Conservation (phyloP, 2,888 invertebrate genomes). For the Electrophaes corylata region DNA sequence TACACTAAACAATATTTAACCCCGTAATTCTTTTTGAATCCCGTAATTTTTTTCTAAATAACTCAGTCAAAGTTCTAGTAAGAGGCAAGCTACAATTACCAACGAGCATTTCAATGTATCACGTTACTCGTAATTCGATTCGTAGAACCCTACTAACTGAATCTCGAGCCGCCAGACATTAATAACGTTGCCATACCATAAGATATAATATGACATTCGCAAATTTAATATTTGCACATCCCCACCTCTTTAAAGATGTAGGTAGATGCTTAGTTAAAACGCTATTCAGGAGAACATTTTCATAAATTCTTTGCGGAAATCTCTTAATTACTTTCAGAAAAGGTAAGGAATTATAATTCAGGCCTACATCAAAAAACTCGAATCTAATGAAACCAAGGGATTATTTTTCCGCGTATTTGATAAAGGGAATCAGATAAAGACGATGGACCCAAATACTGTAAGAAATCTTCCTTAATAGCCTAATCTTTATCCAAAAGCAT, state of each 20-base stretch:
- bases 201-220: background rate
- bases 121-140: slow-evolving; percentile 26
- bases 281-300: background rate
- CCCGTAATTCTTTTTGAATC: too few species aligned
- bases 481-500: slow-evolving; percentile 63
- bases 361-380: background rate
- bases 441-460: slow-evolving; percentile 27
- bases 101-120: slow-evolving; percentile 22
- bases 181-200: slow-evolving; percentile 1
- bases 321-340: background rate
- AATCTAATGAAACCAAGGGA: background rate
- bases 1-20: too few species aligned
- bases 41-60: too few species aligned
- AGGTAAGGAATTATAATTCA: background rate
- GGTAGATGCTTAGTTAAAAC: background rate
- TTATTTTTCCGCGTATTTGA: slow-evolving; percentile 17
- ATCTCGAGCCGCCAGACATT: slow-evolving; percentile 11
- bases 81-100: slow-evolving; percentile 12
- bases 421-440: slow-evolving; percentile 35
- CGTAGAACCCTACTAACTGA: slow-evolving; percentile 13
- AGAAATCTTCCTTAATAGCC: slow-evolving; percentile 52
- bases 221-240: background rate
- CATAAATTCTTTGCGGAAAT: background rate
- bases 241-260: too few species aligned
- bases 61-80: slow-evolving; percentile 10